Evolutionary conservation across 2,888 invertebrate genomes (phyloP).

Genomic region (Hartigia nigra): DNA sequence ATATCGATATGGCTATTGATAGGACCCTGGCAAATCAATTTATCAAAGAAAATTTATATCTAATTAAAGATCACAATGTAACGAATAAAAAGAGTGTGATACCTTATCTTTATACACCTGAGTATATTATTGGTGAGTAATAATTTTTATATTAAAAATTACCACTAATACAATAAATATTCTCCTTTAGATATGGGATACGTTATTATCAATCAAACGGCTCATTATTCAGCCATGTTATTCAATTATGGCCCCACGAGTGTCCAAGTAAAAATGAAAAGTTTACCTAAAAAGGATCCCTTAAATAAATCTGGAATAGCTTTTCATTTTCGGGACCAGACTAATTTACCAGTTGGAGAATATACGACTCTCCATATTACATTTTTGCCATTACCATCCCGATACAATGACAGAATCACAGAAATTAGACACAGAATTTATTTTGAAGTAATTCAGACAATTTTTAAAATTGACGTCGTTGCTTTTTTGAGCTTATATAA

Average conservation of each 20-base stretch:
- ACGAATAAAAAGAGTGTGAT: constrained; percentile 60
- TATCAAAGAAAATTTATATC: constrained; percentile 64
- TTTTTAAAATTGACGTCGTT: constrained; percentile 11
- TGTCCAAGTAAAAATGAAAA: constrained; percentile 65
- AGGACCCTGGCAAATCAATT: constrained; percentile 67
- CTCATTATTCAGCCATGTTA: constrained; percentile 66
- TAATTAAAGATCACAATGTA: constrained; percentile 56
- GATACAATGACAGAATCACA: constrained; percentile 64
- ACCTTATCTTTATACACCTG: constrained; percentile 67
- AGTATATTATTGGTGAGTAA: constrained; percentile 66
- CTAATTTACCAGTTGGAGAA: constrained; percentile 68
- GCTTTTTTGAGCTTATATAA: constrained; percentile 5
- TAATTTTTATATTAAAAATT: background rate
- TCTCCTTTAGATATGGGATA: constrained; percentile 67
- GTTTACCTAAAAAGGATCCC: constrained; percentile 32
- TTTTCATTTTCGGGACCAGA: constrained; percentile 57
- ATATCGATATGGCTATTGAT: constrained; percentile 74
- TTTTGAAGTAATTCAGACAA: constrained; percentile 65
- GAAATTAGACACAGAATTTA: constrained; percentile 65
- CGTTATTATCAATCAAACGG: constrained; percentile 67
- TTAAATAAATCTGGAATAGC: constrained; percentile 51
- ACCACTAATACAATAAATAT: background rate
- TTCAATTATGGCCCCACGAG: constrained; percentile 71
- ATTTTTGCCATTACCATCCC: constrained; percentile 66
- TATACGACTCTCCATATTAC: constrained; percentile 67